These are phyloP conservation scores for Colinus virginianus DNA, from an alignment of 2,113 vertebrate genomes.

Conservation along the genomic window DNA sequence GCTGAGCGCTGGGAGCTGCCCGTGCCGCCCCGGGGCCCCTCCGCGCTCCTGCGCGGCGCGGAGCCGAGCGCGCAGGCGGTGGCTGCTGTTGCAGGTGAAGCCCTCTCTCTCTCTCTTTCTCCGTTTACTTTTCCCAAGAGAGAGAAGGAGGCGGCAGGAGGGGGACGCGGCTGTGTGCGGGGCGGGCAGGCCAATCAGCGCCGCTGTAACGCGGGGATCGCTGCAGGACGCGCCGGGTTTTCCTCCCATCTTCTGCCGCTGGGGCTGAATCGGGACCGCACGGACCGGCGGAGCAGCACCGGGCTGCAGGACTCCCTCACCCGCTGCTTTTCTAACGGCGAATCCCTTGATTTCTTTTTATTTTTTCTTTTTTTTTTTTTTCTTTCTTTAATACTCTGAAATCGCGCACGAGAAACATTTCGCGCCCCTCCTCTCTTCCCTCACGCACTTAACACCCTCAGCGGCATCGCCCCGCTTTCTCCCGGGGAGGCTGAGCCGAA, in stretches of 20 bases:
- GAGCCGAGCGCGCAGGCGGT: neutral
- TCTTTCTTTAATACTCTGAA: neutral
- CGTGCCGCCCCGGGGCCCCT: neutral
- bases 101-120: neutral
- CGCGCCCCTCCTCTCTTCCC: neutral
- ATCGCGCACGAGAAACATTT: neutral
- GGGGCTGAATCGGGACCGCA: constrained; percentile 1
- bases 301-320: constrained; percentile 22
- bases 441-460: neutral
- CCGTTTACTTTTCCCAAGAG: constrained; percentile 56
- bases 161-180: constrained; percentile 54
- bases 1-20: neutral
- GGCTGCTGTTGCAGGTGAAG: constrained; percentile 31
- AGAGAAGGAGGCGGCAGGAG: constrained; percentile 24
- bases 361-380: neutral
- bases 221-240: constrained; percentile 50
- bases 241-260: neutral
- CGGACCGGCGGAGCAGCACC: neutral
- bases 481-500: neutral
- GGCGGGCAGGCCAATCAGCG: constrained; percentile 59
- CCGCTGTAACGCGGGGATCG: constrained; percentile 51
- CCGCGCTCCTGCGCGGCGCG: neutral
- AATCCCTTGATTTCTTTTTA: neutral
- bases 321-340: neutral
- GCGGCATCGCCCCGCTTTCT: neutral